phyloP scores from a whole-genome alignment of 2,888 invertebrate genomes.

The Luffia ferchaultella region DNA sequence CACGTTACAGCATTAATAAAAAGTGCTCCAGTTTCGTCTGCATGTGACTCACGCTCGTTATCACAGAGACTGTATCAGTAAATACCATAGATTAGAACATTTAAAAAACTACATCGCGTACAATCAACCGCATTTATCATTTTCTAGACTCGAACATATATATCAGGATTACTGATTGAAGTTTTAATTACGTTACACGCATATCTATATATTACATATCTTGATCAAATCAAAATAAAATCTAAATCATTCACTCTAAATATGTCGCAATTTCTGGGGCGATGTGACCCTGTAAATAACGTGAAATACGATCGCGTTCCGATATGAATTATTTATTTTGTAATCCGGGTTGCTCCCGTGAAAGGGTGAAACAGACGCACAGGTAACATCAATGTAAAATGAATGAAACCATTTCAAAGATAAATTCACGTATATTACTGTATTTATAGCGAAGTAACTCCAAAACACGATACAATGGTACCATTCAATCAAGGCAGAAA shows the following conservation, averaged over 20 bases:
- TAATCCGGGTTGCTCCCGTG: background rate
- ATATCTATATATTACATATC: too few relatives aligned
- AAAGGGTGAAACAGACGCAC: background rate
- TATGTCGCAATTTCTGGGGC: background rate
- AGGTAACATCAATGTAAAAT: background rate
- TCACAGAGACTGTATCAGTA: too few relatives aligned
- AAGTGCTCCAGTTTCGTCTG: background rate
- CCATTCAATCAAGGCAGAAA: background rate
- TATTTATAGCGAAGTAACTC: too few relatives aligned
- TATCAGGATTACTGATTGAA: too few relatives aligned
- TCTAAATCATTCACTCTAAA: background rate
- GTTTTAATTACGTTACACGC: too few relatives aligned
- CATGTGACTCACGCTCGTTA: background rate
- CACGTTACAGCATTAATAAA: background rate
- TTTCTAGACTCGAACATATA: too few relatives aligned
- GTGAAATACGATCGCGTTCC: background rate
- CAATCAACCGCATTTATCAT: too few relatives aligned
- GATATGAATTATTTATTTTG: constrained; percentile 4
- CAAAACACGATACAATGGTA: background rate
- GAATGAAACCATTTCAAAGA: background rate
- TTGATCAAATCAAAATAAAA: background rate
- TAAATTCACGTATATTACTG: background rate
- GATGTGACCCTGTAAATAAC: background rate
- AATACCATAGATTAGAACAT: too few relatives aligned
- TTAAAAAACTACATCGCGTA: too few relatives aligned